A percentile compares a stretch with the other conserved stretches of the same genome.
phyloP scores from a whole-genome alignment of 2,888 invertebrate genomes.

The Drosophila ezoana region DNA sequence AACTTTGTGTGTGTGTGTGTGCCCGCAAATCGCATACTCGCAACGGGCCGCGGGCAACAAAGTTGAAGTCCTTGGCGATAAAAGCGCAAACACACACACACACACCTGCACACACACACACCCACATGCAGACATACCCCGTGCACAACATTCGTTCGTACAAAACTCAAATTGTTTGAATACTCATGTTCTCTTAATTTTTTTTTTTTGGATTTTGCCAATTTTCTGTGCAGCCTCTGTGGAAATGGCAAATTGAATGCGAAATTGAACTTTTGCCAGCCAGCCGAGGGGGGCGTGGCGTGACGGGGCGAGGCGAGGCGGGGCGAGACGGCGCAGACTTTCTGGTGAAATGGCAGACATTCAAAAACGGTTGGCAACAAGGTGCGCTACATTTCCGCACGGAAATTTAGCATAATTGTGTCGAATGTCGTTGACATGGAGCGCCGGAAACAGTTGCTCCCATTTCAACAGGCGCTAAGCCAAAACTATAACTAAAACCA shows the following conservation, averaged over 20 bases:
- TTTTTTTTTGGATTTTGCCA: conserved; percentile 27
- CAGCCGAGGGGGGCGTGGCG: conserved; percentile 5
- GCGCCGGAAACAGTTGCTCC: conserved; percentile 65
- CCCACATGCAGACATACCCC: conserved; percentile 7
- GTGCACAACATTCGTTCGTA: conserved; percentile 11
- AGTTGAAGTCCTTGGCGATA: conserved; percentile 63
- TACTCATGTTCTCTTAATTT: conserved; percentile 8
- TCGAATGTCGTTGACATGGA: conserved; percentile 72
- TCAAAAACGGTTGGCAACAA: conserved; percentile 47
- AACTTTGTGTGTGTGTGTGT: conserved; percentile 13
- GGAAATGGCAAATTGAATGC: conserved; percentile 78
- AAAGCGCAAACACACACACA: conserved; percentile 48
- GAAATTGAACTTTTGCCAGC: conserved; percentile 75
- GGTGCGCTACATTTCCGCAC: conserved; percentile 59
- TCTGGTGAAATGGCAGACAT: conserved; percentile 3
- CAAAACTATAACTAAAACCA: neutral
- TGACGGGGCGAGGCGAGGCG: neutral
- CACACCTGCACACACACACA: conserved; percentile 11
- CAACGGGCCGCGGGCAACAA: conserved; percentile 37
- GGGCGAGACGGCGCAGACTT: no score
- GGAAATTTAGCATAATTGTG: conserved; percentile 76
- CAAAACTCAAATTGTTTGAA: conserved; percentile 56
- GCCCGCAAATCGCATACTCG: conserved; percentile 2
- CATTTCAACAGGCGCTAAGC: conserved; percentile 13
- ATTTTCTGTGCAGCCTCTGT: conserved; percentile 50